phyloP scores from a whole-genome alignment of 2,113 vertebrate genomes.

The Struthio camelus region DNA sequence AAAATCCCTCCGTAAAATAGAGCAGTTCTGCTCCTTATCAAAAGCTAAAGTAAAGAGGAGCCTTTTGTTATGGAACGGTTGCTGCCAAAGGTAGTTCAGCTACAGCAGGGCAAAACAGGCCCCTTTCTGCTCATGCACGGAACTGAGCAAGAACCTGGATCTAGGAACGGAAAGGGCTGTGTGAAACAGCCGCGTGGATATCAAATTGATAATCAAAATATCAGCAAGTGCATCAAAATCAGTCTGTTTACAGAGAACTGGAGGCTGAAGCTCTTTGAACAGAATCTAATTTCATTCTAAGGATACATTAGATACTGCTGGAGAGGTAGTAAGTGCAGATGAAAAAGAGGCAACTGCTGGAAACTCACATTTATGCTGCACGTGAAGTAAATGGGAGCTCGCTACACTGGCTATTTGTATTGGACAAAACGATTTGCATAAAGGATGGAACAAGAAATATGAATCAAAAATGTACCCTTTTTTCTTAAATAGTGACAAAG shows the following conservation, averaged over 20 bases:
- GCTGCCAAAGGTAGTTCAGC: not conserved
- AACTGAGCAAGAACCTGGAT: not conserved
- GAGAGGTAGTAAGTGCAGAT: not conserved
- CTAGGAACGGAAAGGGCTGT: not conserved
- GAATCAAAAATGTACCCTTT: not conserved
- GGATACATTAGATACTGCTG: not conserved
- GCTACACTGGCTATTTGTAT: not conserved
- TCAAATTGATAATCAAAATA: not conserved
- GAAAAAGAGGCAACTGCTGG: not conserved
- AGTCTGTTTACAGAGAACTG: not conserved
- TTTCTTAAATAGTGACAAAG: conserved; percentile 33
- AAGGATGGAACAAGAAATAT: not conserved
- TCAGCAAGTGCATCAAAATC: not conserved
- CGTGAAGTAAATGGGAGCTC: not conserved
- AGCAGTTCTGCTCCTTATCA: not conserved
- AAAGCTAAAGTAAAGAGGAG: not conserved
- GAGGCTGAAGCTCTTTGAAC: not conserved
- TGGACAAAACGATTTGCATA: not conserved
- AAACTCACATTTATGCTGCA: not conserved
- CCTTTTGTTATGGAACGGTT: not conserved
- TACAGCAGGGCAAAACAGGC: not conserved
- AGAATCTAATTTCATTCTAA: not conserved
- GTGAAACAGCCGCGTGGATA: not conserved
- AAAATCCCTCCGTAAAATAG: not conserved
- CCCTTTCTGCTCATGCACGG: not conserved